A percentile compares a stretch with the other conserved stretches of the same genome.
Evolutionary conservation across 2,888 invertebrate species (phyloP).

Genomic region (Sipha maydis): DNA sequence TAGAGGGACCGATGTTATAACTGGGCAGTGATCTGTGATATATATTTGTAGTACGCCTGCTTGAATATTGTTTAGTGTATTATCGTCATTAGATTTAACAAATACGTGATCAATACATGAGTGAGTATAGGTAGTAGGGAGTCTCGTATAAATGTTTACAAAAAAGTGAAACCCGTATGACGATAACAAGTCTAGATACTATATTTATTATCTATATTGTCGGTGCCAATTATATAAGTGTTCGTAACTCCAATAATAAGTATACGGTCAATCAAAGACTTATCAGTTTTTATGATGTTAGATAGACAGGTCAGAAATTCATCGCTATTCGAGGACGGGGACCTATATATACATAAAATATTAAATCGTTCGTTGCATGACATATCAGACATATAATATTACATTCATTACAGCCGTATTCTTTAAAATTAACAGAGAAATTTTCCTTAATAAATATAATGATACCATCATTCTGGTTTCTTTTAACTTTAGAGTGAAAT

Average conservation of each 20-base stretch:
- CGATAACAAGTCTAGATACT: conserved; percentile 13
- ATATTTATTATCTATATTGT: not conserved
- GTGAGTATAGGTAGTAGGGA: not conserved
- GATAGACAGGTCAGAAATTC: not conserved
- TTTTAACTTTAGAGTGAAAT: too few relatives aligned
- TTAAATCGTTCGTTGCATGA: too few relatives aligned
- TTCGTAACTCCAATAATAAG: conserved; percentile 2
- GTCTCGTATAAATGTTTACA: not conserved
- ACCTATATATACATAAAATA: conserved; percentile 9
- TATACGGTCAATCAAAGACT: not conserved
- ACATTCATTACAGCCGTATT: too few relatives aligned
- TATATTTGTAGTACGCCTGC: not conserved
- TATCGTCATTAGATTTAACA: not conserved
- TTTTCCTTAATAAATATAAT: too few relatives aligned
- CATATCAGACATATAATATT: too few relatives aligned
- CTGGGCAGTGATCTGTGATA: not conserved
- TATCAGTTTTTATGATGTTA: not conserved
- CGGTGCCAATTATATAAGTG: not conserved
- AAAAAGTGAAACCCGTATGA: not conserved
- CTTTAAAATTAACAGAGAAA: too few relatives aligned
- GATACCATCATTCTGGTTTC: too few relatives aligned
- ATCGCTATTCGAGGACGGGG: not conserved
- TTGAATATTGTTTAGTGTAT: not conserved
- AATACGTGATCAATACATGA: not conserved
- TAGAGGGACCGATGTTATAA: not conserved